phyloP scores from a whole-genome alignment of 1,140 invertebrate genomes.

The Bombus consobrinus region DNA sequence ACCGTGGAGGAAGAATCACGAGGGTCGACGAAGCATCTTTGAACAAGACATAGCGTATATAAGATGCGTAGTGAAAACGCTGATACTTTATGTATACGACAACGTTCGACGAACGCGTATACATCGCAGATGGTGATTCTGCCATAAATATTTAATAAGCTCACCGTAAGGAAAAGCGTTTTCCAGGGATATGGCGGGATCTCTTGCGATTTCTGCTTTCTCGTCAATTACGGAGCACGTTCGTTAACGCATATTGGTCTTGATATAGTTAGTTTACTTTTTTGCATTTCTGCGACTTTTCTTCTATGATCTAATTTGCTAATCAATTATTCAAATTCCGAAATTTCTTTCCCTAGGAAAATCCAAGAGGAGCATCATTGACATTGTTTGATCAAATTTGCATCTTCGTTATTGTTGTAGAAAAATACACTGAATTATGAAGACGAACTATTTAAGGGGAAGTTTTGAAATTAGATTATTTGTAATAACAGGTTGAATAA shows the following conservation, averaged over 20 bases:
- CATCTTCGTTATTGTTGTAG: background rate
- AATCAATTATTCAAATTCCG: slow-evolving; percentile 70
- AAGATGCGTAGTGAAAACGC: slow-evolving; percentile 36
- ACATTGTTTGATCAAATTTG: background rate
- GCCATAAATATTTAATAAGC: slow-evolving; percentile 72
- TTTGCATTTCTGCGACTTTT: slow-evolving; percentile 21
- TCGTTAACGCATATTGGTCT: background rate
- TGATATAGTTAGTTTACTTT: background rate
- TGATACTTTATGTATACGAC: slow-evolving; percentile 61
- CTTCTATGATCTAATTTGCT: slow-evolving; percentile 8
- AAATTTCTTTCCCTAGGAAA: too few species aligned
- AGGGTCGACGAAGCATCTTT: background rate
- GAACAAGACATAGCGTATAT: slow-evolving; percentile 16
- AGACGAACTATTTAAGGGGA: too few species aligned
- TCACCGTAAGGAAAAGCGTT: slow-evolving; percentile 57
- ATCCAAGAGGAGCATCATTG: background rate
- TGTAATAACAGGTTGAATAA: background rate
- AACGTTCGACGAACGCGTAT: slow-evolving; percentile 30
- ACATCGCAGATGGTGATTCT: slow-evolving; percentile 49
- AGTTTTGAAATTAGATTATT: background rate
- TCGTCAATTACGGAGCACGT: slow-evolving; percentile 64
- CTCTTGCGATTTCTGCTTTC: background rate
- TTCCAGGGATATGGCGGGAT: slow-evolving; percentile 6
- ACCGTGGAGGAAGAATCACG: background rate
- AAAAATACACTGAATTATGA: background rate